A percentile compares a stretch with the other conserved stretches of the same genome.
Evolutionary conservation across 2,888 invertebrate species (phyloP).

Genomic region (Carabus problematicus): DNA sequence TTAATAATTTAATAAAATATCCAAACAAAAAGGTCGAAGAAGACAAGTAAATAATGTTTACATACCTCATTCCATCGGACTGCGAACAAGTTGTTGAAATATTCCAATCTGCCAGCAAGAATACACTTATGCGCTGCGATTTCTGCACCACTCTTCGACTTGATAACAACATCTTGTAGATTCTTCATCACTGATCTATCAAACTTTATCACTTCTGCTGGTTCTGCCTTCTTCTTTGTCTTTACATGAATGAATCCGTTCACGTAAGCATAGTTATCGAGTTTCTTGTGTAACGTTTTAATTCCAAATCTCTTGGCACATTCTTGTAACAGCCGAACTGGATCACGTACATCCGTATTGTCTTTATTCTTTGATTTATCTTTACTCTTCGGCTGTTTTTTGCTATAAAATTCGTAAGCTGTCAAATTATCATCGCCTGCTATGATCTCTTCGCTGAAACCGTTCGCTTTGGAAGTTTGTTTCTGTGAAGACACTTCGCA

Average conservation of each 20-base stretch:
- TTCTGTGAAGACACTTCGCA: slow-evolving; percentile 39
- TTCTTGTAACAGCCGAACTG: slow-evolving; percentile 66
- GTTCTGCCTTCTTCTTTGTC: slow-evolving; percentile 44
- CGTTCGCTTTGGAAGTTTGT: neutral
- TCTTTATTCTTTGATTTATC: slow-evolving; percentile 49
- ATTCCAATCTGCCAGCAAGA: slow-evolving; percentile 81
- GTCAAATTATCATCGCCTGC: slow-evolving; percentile 53
- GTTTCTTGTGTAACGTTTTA: slow-evolving; percentile 60
- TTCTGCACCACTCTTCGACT: slow-evolving; percentile 53
- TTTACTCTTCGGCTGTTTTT: slow-evolving; percentile 47
- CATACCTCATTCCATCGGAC: slow-evolving; percentile 74
- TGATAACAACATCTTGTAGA: slow-evolving; percentile 56
- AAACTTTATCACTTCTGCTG: slow-evolving; percentile 38
- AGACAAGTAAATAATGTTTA: too few species aligned
- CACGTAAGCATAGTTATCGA: slow-evolving; percentile 59
- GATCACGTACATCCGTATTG: slow-evolving; percentile 56
- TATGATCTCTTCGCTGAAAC: slow-evolving; percentile 16
- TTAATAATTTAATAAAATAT: neutral
- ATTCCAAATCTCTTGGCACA: slow-evolving; percentile 65
- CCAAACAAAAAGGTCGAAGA: too few species aligned
- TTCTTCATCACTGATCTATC: slow-evolving; percentile 50
- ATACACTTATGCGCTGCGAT: slow-evolving; percentile 81
- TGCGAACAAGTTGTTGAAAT: slow-evolving; percentile 84
- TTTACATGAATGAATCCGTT: slow-evolving; percentile 44
- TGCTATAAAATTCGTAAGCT: slow-evolving; percentile 62